Conservation (phyloP, 2,888 invertebrate genomes). For the Leptinotarsa haldemani region DNA sequence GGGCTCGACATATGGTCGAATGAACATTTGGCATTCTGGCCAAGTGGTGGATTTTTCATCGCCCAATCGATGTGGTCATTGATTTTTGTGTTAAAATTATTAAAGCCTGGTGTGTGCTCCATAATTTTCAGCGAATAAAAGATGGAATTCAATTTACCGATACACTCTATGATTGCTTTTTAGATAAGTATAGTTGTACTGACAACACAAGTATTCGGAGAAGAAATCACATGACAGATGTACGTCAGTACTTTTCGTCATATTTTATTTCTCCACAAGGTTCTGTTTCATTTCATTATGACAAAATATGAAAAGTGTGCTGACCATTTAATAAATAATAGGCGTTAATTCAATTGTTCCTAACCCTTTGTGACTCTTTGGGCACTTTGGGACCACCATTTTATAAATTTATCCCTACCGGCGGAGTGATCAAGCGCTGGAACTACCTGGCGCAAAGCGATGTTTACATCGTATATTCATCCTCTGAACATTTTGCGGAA, state of each 20-base stretch:
- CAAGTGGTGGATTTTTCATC: slow-evolving; percentile 20
- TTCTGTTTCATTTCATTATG: no score
- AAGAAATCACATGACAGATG: not conserved
- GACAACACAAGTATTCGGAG: not conserved
- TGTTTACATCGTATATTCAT: no score
- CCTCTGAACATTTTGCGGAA: no score
- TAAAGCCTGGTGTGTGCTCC: slow-evolving; percentile 15
- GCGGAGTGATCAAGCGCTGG: no score
- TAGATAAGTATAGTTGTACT: slow-evolving; percentile 4
- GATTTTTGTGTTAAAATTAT: slow-evolving; percentile 15
- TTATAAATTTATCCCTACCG: no score
- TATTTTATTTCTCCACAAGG: not conserved
- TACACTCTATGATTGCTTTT: not conserved
- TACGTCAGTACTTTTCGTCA: not conserved
- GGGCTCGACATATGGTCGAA: slow-evolving; percentile 5
- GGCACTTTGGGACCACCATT: no score
- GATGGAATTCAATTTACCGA: slow-evolving; percentile 10
- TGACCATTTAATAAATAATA: no score
- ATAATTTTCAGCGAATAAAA: slow-evolving; percentile 16
- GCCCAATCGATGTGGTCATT: not conserved
- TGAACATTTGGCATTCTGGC: slow-evolving; percentile 14
- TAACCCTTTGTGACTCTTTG: no score
- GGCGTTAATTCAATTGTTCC: no score
- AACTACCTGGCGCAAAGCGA: no score
- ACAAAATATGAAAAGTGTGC: no score